phyloP scores from a whole-genome alignment of 2,797 vertebrate genomes.

The Neosilurus mollespiculum region DNA sequence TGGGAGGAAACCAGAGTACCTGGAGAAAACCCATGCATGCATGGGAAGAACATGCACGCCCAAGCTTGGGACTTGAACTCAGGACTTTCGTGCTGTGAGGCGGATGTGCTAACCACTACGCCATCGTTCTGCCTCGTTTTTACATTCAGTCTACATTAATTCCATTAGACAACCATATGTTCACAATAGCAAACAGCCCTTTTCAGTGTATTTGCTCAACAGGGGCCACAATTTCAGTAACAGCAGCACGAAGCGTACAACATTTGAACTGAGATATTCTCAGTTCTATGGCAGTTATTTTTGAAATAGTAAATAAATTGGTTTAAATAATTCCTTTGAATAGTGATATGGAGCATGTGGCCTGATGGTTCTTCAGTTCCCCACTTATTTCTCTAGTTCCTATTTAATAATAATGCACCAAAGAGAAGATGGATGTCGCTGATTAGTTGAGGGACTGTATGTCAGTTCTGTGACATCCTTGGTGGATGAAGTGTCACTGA shows the following conservation, averaged over 20 bases:
- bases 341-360: background rate
- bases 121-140: too few relatives aligned
- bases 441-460: too few relatives aligned
- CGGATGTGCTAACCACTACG: too few relatives aligned
- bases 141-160: slow-evolving; percentile 23
- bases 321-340: background rate
- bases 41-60: too few relatives aligned
- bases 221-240: background rate
- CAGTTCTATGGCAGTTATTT: background rate
- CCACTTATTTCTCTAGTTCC: background rate
- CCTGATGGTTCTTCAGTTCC: background rate
- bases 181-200: background rate
- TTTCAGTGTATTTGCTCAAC: background rate
- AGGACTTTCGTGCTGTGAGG: too few relatives aligned
- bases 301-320: background rate
- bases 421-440: too few relatives aligned
- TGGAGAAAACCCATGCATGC: too few relatives aligned
- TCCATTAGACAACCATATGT: slow-evolving; percentile 18
- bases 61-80: too few relatives aligned
- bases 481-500: too few relatives aligned
- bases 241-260: background rate
- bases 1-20: too few relatives aligned
- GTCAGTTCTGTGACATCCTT: too few relatives aligned
- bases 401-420: too few relatives aligned
- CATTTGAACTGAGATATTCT: background rate